phyloP scores from a whole-genome alignment of 2,113 vertebrate species.

The Tonatia bakeri region DNA sequence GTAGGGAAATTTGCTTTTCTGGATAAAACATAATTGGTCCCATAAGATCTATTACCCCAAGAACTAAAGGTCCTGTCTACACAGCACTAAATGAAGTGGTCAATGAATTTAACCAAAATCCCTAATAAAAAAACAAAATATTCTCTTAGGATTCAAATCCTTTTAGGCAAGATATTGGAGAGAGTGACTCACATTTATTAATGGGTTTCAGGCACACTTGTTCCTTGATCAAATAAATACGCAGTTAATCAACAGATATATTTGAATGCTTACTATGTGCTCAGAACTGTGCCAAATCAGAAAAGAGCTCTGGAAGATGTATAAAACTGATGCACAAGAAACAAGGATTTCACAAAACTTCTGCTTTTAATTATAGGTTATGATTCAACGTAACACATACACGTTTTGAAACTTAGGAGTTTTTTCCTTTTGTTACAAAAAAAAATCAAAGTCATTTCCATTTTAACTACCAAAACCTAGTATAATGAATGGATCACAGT shows the following conservation, averaged over 20 bases:
- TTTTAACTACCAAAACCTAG: slow-evolving; percentile 3
- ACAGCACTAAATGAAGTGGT: slow-evolving; percentile 57
- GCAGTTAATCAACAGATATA: slow-evolving; percentile 48
- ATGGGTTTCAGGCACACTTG: slow-evolving; percentile 50
- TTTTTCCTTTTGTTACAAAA: slow-evolving; percentile 40
- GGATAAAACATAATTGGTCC: slow-evolving; percentile 63
- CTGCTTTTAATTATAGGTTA: slow-evolving; percentile 53
- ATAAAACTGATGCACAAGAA: background rate
- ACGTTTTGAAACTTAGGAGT: slow-evolving; percentile 13
- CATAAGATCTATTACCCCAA: slow-evolving; percentile 59
- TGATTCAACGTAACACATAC: background rate
- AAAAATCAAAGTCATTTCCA: background rate
- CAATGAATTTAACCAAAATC: slow-evolving; percentile 64
- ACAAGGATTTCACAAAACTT: background rate
- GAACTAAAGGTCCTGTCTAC: slow-evolving; percentile 57
- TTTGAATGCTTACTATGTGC: slow-evolving; percentile 23
- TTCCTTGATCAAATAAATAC: slow-evolving; percentile 56
- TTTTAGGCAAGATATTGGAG: slow-evolving; percentile 19
- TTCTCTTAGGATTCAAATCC: slow-evolving; percentile 46
- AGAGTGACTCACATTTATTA: slow-evolving; percentile 52
- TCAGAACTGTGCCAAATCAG: background rate
- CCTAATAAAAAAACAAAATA: slow-evolving; percentile 40
- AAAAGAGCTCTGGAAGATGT: slow-evolving; percentile 39
- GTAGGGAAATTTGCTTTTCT: slow-evolving; percentile 53
- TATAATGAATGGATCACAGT: background rate